A percentile compares a stretch with the other conserved stretches of the same genome.
These are phyloP conservation scores for Leptodactylus fuscus DNA, from an alignment of 2,113 vertebrate species.

Conservation along the genomic window DNA sequence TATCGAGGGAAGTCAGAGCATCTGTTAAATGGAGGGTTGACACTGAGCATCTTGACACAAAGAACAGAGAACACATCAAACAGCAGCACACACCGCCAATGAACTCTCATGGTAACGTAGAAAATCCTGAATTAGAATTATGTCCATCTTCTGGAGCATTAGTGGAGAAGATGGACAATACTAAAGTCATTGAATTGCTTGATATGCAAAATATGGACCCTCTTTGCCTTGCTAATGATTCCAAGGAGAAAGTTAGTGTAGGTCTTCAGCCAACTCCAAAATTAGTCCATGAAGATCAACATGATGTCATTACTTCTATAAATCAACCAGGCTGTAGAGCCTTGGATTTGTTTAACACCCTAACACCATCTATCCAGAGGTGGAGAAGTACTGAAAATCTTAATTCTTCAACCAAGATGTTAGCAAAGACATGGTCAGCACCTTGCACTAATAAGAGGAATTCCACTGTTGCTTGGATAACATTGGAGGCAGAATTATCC, in stretches of 20 bases:
- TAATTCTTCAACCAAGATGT: not conserved
- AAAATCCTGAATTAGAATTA: not conserved
- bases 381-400: constrained; percentile 42
- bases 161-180: not conserved
- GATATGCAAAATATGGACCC: not conserved
- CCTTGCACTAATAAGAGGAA: not conserved
- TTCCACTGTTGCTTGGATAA: not conserved
- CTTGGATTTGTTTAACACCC: not conserved
- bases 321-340: not conserved
- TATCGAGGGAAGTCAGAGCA: not conserved
- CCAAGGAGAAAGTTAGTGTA: not conserved
- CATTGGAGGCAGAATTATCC: not conserved
- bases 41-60: not conserved
- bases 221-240: not conserved
- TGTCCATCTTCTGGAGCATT: not conserved
- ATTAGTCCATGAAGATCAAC: not conserved
- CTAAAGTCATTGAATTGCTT: not conserved
- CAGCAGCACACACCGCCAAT: constrained; percentile 9
- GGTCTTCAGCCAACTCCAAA: not conserved
- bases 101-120: not conserved
- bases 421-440: constrained; percentile 34
- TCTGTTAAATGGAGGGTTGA: constrained; percentile 21
- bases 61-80: not conserved
- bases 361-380: not conserved
- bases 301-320: not conserved